A percentile compares a stretch with the other conserved stretches of the same genome.
phyloP scores from a whole-genome alignment of 2,888 invertebrate genomes.

The Lasioglossum pauxillum region DNA sequence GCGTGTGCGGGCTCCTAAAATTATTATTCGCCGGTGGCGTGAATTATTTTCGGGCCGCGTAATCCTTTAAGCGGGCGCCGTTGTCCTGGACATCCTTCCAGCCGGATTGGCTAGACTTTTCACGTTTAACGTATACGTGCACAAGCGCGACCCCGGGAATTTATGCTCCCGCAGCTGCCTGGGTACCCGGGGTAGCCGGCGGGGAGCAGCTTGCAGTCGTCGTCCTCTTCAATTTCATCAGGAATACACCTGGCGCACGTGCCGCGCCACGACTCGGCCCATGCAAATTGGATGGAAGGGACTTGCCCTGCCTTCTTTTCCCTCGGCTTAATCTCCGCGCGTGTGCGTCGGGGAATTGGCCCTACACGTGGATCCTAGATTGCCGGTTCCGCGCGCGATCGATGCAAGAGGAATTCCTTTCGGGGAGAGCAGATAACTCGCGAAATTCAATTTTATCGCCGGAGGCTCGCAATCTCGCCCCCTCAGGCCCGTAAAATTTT shows the following conservation, averaged over 20 bases:
- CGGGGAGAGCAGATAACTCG: neutral
- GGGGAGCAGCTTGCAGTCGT: slow-evolving; percentile 13
- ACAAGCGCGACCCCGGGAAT: slow-evolving; percentile 43
- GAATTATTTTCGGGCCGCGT: slow-evolving; percentile 70
- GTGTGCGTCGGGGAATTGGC: neutral
- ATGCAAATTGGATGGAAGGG: slow-evolving; percentile 61
- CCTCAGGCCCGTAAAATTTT: neutral
- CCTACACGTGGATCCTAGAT: neutral
- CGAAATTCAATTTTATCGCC: neutral
- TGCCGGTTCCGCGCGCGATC: neutral
- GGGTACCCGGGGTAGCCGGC: slow-evolving; percentile 8
- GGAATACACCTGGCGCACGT: slow-evolving; percentile 62
- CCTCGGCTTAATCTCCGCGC: slow-evolving; percentile 26
- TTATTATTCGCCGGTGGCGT: slow-evolving; percentile 66
- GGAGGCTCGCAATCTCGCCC: neutral
- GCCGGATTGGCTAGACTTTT: slow-evolving; percentile 66
- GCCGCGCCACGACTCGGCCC: slow-evolving; percentile 35
- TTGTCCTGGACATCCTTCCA: slow-evolving; percentile 39
- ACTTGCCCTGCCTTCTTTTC: slow-evolving; percentile 36
- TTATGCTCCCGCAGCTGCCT: slow-evolving; percentile 65
- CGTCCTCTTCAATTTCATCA: slow-evolving; percentile 64
- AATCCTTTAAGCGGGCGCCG: slow-evolving; percentile 65
- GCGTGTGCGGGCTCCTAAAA: slow-evolving; percentile 53
- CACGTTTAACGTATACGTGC: slow-evolving; percentile 56
- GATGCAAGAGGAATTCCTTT: neutral